phyloP scores from a whole-genome alignment of 2,888 invertebrate genomes.

The Encarsia formosa region DNA sequence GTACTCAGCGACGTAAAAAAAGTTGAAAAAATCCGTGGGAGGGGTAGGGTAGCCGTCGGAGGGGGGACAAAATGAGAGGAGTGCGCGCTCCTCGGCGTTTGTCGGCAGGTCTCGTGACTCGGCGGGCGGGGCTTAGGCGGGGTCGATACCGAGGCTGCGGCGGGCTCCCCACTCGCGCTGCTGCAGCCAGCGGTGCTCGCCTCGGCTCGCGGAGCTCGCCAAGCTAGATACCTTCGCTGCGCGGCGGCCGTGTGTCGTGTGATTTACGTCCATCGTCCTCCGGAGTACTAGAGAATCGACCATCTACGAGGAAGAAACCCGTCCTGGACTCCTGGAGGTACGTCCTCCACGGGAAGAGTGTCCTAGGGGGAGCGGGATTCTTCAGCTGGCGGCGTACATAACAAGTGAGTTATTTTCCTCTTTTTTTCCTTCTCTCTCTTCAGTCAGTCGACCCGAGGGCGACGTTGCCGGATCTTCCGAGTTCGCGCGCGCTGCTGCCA shows the following conservation, averaged over 20 bases:
- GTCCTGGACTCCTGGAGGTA: neutral
- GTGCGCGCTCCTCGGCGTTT: conserved; percentile 22
- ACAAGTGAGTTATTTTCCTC: too few species aligned
- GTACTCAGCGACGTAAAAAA: neutral
- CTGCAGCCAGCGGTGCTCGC: neutral
- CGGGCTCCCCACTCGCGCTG: neutral
- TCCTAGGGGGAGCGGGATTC: too few species aligned
- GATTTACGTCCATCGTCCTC: too few species aligned
- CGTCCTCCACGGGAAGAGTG: neutral
- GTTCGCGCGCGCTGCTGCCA: conserved; percentile 37
- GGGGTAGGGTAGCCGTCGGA: neutral
- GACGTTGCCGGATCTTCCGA: conserved; percentile 7
- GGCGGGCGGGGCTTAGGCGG: conserved; percentile 47
- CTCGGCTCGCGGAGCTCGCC: neutral
- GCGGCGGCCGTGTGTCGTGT: neutral
- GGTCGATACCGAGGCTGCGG: conserved; percentile 39
- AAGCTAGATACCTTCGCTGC: neutral
- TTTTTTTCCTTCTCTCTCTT: too few species aligned
- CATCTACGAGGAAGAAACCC: too few species aligned
- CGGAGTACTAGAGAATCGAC: too few species aligned
- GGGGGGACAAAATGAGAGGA: conserved; percentile 3
- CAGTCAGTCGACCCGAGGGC: neutral
- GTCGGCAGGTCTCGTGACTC: conserved; percentile 36
- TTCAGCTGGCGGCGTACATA: too few species aligned
- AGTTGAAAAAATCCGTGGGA: neutral